phyloP scores from a whole-genome alignment of 2,113 vertebrate genomes.

The Piaya cayana region DNA sequence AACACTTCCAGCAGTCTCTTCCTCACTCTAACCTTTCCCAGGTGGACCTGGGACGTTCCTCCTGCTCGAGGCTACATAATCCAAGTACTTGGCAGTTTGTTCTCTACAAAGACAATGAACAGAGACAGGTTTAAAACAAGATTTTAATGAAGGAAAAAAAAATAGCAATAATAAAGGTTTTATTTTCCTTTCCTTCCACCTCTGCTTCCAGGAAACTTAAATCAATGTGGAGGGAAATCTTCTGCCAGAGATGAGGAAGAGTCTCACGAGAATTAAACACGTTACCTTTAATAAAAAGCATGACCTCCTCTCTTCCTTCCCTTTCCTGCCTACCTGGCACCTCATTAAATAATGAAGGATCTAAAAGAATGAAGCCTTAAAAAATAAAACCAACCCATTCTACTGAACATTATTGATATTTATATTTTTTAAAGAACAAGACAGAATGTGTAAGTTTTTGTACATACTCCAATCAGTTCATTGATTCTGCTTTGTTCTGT shows the following conservation, averaged over 20 bases:
- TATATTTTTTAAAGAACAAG: conserved; percentile 82
- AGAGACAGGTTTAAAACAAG: conserved; percentile 10
- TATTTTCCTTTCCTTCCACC: conserved; percentile 28
- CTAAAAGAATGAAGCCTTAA: conserved; percentile 74
- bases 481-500: conserved; percentile 73
- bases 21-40: conserved; percentile 66
- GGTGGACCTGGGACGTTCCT: not conserved
- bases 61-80: conserved; percentile 32
- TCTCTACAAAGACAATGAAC: not conserved
- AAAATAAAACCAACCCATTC: conserved; percentile 51
- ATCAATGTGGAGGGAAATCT: not conserved
- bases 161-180: conserved; percentile 18
- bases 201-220: conserved; percentile 32
- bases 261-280: not conserved
- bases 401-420: conserved; percentile 81
- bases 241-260: not conserved
- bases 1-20: conserved; percentile 41
- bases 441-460: conserved; percentile 75
- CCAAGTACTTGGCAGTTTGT: not conserved
- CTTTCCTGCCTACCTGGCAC: not conserved
- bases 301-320: not conserved
- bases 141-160: conserved; percentile 44
- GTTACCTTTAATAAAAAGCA: not conserved
- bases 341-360: conserved; percentile 64
- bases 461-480: conserved; percentile 78